A percentile compares a stretch with the other conserved stretches of the same genome.
These are phyloP conservation scores for Orchestes rusci DNA, from an alignment of 2,888 invertebrate species.

Conservation along the genomic window DNA sequence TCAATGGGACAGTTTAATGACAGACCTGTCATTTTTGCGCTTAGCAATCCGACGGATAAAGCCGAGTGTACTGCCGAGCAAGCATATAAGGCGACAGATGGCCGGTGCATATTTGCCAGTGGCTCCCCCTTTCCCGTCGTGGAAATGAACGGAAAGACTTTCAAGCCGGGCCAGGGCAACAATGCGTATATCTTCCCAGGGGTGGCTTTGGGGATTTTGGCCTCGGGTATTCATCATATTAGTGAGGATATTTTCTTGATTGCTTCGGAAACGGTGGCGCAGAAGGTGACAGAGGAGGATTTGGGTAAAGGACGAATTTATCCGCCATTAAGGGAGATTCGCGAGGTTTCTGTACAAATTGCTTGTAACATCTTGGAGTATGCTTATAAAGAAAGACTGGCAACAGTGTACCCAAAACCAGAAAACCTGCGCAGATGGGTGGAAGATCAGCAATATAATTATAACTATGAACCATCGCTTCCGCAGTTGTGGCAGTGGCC, in stretches of 20 bases:
- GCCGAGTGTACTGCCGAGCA: constrained; percentile 99
- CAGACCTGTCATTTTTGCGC: constrained; percentile 89
- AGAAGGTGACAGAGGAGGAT: constrained; percentile 73
- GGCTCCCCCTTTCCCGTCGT: constrained; percentile 94
- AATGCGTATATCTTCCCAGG: constrained; percentile 98
- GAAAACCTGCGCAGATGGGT: constrained; percentile 66
- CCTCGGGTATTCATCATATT: constrained; percentile 84
- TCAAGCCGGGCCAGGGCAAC: constrained; percentile 93
- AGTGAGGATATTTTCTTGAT: constrained; percentile 88
- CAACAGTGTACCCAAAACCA: constrained; percentile 82
- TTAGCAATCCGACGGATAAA: constrained; percentile 96
- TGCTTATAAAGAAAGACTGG: constrained; percentile 71
- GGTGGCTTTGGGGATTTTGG: constrained; percentile 88
- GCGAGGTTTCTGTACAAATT: constrained; percentile 80
- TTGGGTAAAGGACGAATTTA: constrained; percentile 82
- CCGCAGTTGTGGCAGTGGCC: constrained; percentile 62
- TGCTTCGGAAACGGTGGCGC: constrained; percentile 79
- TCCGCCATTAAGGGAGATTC: constrained; percentile 79
- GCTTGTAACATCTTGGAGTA: constrained; percentile 74
- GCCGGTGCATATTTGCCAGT: constrained; percentile 87
- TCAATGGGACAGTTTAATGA: constrained; percentile 80
- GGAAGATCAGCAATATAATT: constrained; percentile 67
- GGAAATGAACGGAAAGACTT: constrained; percentile 68
- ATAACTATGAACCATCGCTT: constrained; percentile 70
- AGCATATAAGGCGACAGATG: constrained; percentile 86